These are phyloP conservation scores for Apeltes quadracus DNA, from an alignment of 2,113 vertebrate species.

Conservation along the genomic window DNA sequence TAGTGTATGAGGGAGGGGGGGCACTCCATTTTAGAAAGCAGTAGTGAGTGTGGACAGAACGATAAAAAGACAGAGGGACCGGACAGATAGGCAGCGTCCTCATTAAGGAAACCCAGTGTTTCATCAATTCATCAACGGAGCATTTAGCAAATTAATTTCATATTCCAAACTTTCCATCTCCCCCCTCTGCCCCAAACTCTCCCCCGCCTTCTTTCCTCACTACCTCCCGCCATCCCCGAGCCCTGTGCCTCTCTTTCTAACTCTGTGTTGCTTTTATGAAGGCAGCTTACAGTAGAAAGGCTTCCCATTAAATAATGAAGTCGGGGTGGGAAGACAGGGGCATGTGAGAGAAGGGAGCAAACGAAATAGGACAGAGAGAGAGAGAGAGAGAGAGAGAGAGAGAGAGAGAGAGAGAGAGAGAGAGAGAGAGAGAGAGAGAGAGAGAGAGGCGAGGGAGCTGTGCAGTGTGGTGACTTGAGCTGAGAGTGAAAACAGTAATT, in stretches of 20 bases:
- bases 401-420: slow-evolving; percentile 32
- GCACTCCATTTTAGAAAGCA: slow-evolving; percentile 28
- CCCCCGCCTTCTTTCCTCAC: not conserved
- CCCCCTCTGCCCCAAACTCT: not conserved
- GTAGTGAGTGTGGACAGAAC: slow-evolving; percentile 49
- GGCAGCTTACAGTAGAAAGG: slow-evolving; percentile 64
- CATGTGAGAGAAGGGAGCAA: slow-evolving; percentile 5
- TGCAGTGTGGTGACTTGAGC: slow-evolving; percentile 67
- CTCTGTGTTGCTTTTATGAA: slow-evolving; percentile 35
- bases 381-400: slow-evolving; percentile 19
- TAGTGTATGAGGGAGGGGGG: slow-evolving; percentile 18
- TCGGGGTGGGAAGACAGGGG: slow-evolving; percentile 35
- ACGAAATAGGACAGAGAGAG: slow-evolving; percentile 61
- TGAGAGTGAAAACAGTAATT: slow-evolving; percentile 80
- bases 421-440: slow-evolving; percentile 24
- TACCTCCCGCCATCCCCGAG: slow-evolving; percentile 21
- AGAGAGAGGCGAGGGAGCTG: slow-evolving; percentile 41
- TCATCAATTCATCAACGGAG: slow-evolving; percentile 67
- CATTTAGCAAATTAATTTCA: slow-evolving; percentile 62
- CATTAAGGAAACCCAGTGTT: slow-evolving; percentile 63
- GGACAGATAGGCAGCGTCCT: slow-evolving; percentile 36
- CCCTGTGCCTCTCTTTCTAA: slow-evolving; percentile 30
- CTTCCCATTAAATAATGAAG: slow-evolving; percentile 69
- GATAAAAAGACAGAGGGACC: slow-evolving; percentile 47
- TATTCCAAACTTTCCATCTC: slow-evolving; percentile 48